Evolutionary conservation across 1,140 invertebrate species (phyloP).

Genomic region (Limonius californicus): DNA sequence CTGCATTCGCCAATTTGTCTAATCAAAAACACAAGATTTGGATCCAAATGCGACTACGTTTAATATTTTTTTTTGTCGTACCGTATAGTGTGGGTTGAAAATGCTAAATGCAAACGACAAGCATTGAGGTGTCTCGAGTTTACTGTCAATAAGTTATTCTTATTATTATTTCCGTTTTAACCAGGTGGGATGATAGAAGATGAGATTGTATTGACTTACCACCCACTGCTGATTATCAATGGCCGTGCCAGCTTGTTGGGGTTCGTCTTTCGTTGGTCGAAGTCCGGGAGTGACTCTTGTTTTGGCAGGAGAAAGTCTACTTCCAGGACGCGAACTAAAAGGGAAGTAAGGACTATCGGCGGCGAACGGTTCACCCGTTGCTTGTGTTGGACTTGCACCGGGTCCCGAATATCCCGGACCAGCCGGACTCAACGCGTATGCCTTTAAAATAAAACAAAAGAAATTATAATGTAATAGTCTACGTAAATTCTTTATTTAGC

Average conservation of each 20-base stretch:
- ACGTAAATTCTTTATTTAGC: background rate
- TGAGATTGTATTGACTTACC: too few species aligned
- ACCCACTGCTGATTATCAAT: constrained; percentile 46
- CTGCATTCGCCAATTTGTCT: too few species aligned
- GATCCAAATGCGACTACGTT: too few species aligned
- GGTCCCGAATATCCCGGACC: constrained; percentile 44
- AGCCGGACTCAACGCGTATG: constrained; percentile 46
- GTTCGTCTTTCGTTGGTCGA: constrained; percentile 38
- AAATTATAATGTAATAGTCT: background rate
- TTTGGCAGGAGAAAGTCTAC: constrained; percentile 42
- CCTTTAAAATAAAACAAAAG: constrained; percentile 34
- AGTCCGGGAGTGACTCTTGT: constrained; percentile 29
- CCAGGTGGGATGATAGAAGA: too few species aligned
- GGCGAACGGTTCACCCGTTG: constrained; percentile 42
- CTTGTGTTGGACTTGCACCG: constrained; percentile 43
- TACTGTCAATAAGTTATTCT: too few species aligned
- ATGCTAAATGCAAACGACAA: too few species aligned
- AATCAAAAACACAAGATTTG: too few species aligned
- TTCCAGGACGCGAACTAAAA: constrained; percentile 41
- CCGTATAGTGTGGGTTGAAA: too few species aligned
- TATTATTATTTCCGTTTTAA: too few species aligned
- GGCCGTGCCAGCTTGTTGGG: constrained; percentile 31
- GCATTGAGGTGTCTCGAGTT: too few species aligned
- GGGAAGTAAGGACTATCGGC: constrained; percentile 47
- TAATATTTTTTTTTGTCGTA: too few species aligned